phyloP scores from a whole-genome alignment of 2,797 vertebrate genomes.

The Liparis tanakae region DNA sequence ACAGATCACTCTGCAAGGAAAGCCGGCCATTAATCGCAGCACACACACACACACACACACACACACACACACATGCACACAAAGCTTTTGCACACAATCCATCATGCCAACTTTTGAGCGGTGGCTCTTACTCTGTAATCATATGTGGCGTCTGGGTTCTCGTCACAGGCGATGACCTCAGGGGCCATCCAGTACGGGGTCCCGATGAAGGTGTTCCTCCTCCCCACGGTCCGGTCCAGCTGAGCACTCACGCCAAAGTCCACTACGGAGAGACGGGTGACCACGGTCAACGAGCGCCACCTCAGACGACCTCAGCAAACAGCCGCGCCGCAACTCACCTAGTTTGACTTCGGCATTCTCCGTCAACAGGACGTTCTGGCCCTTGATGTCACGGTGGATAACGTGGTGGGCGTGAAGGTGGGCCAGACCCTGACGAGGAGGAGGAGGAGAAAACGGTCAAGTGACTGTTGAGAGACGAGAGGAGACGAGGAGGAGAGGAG shows the following conservation, averaged over 20 bases:
- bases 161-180: constrained; percentile 95
- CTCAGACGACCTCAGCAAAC: not conserved
- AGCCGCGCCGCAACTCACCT: constrained; percentile 76
- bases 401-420: constrained; percentile 97
- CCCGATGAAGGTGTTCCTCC: constrained; percentile 97
- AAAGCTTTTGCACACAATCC: not conserved
- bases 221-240: constrained; percentile 94
- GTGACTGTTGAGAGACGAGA: not conserved
- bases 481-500: not conserved
- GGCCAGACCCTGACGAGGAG: constrained; percentile 87
- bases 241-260: constrained; percentile 97
- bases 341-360: constrained; percentile 98
- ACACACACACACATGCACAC: not conserved
- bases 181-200: constrained; percentile 98
- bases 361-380: constrained; percentile 94
- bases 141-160: constrained; percentile 96
- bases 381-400: constrained; percentile 97
- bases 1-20: constrained; percentile 92
- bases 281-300: not conserved
- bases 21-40: constrained; percentile 29
- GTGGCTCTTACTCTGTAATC: constrained; percentile 91
- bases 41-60: not conserved
- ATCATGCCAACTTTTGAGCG: not conserved
- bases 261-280: constrained; percentile 74
- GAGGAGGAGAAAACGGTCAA: not conserved